Percentiles rank a stretch among this genome's conserved stretches.
Evolutionary conservation across 1,140 invertebrate genomes (phyloP).

Genomic region (Heliconius hermathena): DNA sequence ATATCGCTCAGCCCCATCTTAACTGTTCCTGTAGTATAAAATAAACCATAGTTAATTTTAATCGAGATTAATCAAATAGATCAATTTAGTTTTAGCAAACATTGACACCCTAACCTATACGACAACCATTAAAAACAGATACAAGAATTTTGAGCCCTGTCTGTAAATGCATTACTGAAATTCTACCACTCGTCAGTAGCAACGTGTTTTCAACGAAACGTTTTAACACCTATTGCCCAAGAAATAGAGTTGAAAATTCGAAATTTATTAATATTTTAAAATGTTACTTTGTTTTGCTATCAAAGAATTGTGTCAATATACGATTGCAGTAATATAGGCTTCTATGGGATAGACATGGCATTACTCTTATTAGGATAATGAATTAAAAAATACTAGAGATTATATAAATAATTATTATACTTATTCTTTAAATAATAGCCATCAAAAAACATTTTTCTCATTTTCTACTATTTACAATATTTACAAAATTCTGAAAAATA

Average conservation of each 20-base stretch:
- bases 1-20: too few relatives aligned
- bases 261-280: not conserved
- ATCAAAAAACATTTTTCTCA: too few relatives aligned
- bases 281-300: constrained; percentile 18
- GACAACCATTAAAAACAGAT: constrained; percentile 41
- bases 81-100: not conserved
- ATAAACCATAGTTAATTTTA: too few relatives aligned
- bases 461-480: too few relatives aligned
- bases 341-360: not conserved
- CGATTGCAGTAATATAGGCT: not conserved
- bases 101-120: constrained; percentile 32
- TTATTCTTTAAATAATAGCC: too few relatives aligned
- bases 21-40: too few relatives aligned
- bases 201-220: not conserved
- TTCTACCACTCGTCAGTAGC: constrained; percentile 18
- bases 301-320: constrained; percentile 53
- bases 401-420: too few relatives aligned
- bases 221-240: not conserved
- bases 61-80: too few relatives aligned
- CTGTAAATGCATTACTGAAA: constrained; percentile 39
- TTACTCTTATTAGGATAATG: not conserved
- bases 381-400: too few relatives aligned
- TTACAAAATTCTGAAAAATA: too few relatives aligned
- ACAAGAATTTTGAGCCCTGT: constrained; percentile 36
- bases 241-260: constrained; percentile 16